Base-by-base conservation (phyloP, 2,113 vertebrate genomes). In the Lutjanus erythropterus region DNA sequence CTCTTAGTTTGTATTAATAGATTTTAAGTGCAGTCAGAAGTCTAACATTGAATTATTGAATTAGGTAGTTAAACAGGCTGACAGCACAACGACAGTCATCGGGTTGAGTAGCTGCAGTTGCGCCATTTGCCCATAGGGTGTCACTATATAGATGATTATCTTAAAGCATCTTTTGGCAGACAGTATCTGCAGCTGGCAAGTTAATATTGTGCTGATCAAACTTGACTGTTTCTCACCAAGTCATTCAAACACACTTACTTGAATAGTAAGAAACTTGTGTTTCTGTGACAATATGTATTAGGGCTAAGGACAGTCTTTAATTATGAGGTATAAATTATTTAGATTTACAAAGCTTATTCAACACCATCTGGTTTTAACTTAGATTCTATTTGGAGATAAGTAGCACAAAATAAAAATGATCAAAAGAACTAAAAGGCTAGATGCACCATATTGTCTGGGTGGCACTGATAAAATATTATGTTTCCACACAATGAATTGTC, bases 91-190 rank as follows among this genome's bases (percentile, higher is more conserved):
- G 12, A 21, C 21, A 33, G 19, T 18, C 2, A 67, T 52, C 10
- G 33, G 42, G 2, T 5, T 3, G 10, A 39, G 2, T 31, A 66
- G 41, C 55, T 92, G 91, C 77, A 93, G 84, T 93, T 91, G 25
- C 86, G 82, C 42, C 15, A 23, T 88, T 86, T 83, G 64, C 12
- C 90, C 92, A 92, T 83, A 41, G 83, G 88, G 41, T 93, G 92
- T 91, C 92, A 87, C 87, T 91, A 81, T 78, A 78, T 85, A 82
- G 52, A 80, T 56, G 67, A 64, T 86, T 73, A 86, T 89, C 41
- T 53, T 23, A 25, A 58, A 58, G 15, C 65, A n/a, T 46, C 55
- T 81, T n/a, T 18, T 46, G 18, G 6, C 18, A 21, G 19, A 27
- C 5, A 62, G 19, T 35, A 5, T 7, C n/a, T 47, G 14, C 56